Evolutionary conservation across 1,140 invertebrate species (phyloP), one percentile per base, ranked within the genome.

Genomic region (Trachelipus rathkii): DNA sequence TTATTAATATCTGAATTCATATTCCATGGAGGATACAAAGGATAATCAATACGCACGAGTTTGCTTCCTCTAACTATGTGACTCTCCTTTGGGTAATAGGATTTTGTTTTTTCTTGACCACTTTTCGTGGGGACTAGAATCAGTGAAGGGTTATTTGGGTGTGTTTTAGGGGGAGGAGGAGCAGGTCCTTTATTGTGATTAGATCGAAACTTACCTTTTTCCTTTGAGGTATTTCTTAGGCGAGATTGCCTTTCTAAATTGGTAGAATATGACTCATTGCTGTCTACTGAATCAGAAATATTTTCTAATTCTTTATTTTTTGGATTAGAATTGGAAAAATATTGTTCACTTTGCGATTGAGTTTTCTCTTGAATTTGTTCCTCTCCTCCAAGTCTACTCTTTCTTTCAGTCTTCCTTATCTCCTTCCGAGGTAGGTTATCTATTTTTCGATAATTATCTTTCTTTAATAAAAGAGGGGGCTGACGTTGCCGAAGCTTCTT

Each of bases 91-190:
- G 79, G 79, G 67, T 81, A 81, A 45, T 77, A 78, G 5, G 79
- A 72, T 5, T 74, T 50, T 43, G 71, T 71, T 19, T 68, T 68
- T 46, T 82, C 81, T n/a, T 75, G 76, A n/a, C 81, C 81, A 33
- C 76, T 80, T 67, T 82, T 82, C 10, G 81, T 82, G n/a, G 81
- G 81, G 10, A 82, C 78, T 3, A 82, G 73, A 6, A 82, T 19
- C 5, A 82, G 46, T 24, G 75, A 74, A 7, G 81, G 77, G 45
- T 79, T 75, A 24, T 76, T 73, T 11, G 81, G 78, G 67, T 82
- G 81, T 7, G 71, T 71, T 10, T 78, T 73, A 0, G 81, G 81
- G 9, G 81, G 78, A 0, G 81, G 78, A 6, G 81, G 78, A 44
- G 78, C 77, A 0, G 77, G 78, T 23, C 76, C 74, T 44, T 80